Evolutionary conservation across 2,113 vertebrate species (phyloP).

Genomic region (Erythrocercus mccallii): DNA sequence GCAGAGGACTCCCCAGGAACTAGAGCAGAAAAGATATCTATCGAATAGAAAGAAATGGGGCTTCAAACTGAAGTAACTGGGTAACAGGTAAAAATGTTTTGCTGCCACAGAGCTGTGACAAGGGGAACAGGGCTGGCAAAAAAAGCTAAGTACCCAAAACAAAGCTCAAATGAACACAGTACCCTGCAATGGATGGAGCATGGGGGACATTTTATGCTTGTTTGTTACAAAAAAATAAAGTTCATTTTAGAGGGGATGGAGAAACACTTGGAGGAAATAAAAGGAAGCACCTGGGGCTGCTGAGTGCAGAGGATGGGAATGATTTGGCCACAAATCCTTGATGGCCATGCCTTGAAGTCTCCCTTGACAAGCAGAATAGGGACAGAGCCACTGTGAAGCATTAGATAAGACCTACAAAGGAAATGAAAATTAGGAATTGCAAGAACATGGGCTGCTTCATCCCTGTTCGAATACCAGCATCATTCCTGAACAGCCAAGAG

Average conservation of each 20-base stretch:
- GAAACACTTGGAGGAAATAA: not conserved
- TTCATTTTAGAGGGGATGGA: not conserved
- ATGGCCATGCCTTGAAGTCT: not conserved
- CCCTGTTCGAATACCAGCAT: not conserved
- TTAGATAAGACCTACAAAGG: not conserved
- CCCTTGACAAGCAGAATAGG: not conserved
- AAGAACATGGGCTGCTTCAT: not conserved
- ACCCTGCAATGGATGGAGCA: not conserved
- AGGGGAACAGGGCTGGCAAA: not conserved
- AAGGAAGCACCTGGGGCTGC: not conserved
- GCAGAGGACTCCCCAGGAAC: not conserved
- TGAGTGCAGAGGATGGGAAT: not conserved
- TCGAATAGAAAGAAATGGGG: not conserved
- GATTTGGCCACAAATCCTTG: rapidly evolving
- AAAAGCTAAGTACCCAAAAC: not conserved
- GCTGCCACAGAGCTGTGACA: not conserved
- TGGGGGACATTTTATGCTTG: not conserved
- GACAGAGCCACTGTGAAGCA: not conserved
- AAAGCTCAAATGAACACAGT: not conserved
- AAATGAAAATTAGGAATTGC: not conserved
- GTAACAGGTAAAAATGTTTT: not conserved
- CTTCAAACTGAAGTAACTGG: not conserved
- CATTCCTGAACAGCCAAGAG: slow-evolving; percentile 10
- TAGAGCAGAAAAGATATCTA: not conserved
- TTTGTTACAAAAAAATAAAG: not conserved